A percentile compares a stretch with the other conserved stretches of the same genome.
Evolutionary conservation across 2,797 vertebrate genomes (phyloP).

Genomic region (Lemur catta): DNA sequence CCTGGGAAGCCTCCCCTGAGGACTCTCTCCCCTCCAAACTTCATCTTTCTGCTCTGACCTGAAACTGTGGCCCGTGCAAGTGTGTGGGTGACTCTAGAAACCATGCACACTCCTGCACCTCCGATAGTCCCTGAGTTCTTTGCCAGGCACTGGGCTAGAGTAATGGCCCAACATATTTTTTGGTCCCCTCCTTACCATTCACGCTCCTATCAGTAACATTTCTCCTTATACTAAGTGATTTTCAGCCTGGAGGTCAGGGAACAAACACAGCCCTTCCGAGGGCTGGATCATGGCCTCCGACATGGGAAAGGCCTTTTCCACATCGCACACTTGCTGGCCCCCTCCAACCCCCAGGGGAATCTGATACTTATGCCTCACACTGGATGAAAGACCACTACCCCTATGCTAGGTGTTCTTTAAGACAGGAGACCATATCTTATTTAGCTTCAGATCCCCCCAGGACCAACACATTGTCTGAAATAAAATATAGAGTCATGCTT

Average conservation of each 20-base stretch:
- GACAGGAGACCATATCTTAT: background rate
- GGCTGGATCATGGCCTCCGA: background rate
- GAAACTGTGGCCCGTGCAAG: rapidly evolving
- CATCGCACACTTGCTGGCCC: background rate
- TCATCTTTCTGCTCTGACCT: background rate
- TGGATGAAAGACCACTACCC: background rate
- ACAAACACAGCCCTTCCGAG: background rate
- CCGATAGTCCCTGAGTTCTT: background rate
- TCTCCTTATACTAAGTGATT: background rate
- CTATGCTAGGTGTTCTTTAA: background rate
- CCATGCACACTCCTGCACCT: background rate
- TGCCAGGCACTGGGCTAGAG: background rate
- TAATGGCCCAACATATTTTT: background rate
- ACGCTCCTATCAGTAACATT: background rate
- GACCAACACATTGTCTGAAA: background rate
- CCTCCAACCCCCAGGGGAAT: background rate
- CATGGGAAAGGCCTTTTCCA: background rate
- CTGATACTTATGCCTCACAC: background rate
- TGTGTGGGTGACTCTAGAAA: background rate
- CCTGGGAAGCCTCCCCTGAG: background rate
- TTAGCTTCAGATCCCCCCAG: background rate
- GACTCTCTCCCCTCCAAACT: background rate
- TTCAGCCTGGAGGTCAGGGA: background rate
- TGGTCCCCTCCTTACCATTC: background rate
- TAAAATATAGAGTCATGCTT: background rate